Conservation (phyloP, 2,888 invertebrate species). For the Ommatoiulus sabulosus region DNA sequence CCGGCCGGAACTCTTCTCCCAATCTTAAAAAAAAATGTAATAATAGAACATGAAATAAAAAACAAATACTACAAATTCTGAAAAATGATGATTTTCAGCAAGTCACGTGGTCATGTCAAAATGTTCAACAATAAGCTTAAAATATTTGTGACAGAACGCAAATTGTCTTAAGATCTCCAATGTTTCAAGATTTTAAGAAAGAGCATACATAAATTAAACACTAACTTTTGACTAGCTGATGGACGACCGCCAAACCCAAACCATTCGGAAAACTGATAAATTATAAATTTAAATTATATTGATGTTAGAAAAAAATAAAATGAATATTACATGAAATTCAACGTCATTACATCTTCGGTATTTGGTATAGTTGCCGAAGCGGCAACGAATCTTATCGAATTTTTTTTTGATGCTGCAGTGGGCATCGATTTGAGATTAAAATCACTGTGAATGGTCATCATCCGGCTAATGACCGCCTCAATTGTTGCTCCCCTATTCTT, state of each 20-base stretch:
- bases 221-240: conserved; percentile 67
- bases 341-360: conserved; percentile 73
- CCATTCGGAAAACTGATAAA: conserved; percentile 75
- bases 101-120: too few relatives aligned
- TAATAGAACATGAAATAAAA: too few relatives aligned
- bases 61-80: too few relatives aligned
- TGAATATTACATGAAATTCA: not conserved
- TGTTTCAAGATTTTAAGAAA: not conserved
- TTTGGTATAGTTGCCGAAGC: conserved; percentile 85
- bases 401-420: not conserved
- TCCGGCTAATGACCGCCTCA: conserved; percentile 82
- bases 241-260: conserved; percentile 70
- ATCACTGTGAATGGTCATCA: conserved; percentile 71
- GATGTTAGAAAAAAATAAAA: not conserved
- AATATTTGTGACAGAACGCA: too few relatives aligned
- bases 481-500: conserved; percentile 79
- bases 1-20: conserved; percentile 79
- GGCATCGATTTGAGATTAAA: conserved; percentile 51
- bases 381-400: conserved; percentile 74
- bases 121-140: too few relatives aligned
- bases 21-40: conserved; percentile 70
- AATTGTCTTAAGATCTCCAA: not conserved
- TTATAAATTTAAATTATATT: not conserved
- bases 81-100: too few relatives aligned
- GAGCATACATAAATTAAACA: not conserved